These are phyloP conservation scores for Clunio marinus DNA, from an alignment of 2,888 invertebrate genomes.

Conservation along the genomic window DNA sequence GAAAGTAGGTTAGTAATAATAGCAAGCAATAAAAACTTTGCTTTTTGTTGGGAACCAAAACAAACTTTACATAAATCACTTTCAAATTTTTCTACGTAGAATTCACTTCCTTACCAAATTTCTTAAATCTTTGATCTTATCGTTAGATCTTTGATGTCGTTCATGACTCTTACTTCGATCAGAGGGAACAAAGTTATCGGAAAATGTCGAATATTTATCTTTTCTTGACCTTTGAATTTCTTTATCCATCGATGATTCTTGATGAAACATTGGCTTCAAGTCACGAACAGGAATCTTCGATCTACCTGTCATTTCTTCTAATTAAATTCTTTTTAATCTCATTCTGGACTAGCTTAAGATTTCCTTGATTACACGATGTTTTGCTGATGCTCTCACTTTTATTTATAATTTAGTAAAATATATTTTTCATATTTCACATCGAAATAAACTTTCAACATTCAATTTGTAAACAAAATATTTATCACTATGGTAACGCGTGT, in stretches of 20 bases:
- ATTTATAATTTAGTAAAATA: too few relatives aligned
- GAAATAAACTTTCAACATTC: not conserved
- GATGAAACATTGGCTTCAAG: not conserved
- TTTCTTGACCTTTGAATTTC: not conserved
- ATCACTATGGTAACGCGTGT: not conserved
- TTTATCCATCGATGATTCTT: not conserved
- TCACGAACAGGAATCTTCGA: constrained; percentile 19
- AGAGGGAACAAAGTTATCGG: not conserved
- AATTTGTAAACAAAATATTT: constrained; percentile 31
- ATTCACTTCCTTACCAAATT: not conserved
- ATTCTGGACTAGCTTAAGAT: too few relatives aligned
- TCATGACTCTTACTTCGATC: constrained; percentile 9
- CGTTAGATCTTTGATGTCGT: not conserved
- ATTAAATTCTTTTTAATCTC: not conserved
- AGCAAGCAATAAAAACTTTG: not conserved
- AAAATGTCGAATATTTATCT: not conserved
- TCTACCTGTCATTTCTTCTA: not conserved
- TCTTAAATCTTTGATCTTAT: constrained; percentile 20
- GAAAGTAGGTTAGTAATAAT: constrained; percentile 25
- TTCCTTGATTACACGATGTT: too few relatives aligned
- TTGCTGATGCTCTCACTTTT: too few relatives aligned
- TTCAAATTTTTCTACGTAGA: not conserved
- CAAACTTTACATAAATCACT: too few relatives aligned
- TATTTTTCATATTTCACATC: too few relatives aligned
- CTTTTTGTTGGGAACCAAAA: not conserved